phyloP scores from a whole-genome alignment of 2,113 vertebrate species.

The Engraulis encrasicolus region DNA sequence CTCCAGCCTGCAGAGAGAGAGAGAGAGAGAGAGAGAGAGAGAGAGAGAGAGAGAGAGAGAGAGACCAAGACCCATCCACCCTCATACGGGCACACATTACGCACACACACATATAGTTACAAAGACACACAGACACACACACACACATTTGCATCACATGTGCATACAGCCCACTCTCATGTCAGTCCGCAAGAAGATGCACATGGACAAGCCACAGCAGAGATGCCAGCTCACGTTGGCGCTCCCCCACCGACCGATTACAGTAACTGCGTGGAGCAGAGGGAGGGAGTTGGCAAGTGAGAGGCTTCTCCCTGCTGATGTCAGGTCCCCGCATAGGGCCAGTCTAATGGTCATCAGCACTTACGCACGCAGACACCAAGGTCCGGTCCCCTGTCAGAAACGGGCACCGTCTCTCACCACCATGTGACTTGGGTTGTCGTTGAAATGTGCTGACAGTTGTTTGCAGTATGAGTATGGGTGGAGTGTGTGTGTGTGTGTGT shows the following conservation, averaged over 20 bases:
- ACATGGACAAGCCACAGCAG: background rate
- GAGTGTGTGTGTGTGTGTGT: background rate
- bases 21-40: too few species aligned
- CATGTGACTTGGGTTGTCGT: too few species aligned
- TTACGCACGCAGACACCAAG: background rate
- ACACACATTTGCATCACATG: too few species aligned
- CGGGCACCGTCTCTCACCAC: background rate
- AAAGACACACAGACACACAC: background rate
- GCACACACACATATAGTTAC: too few species aligned
- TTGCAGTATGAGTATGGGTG: background rate
- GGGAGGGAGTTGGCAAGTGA: background rate
- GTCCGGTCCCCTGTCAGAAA: background rate
- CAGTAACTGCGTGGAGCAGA: background rate
- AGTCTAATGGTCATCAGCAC: background rate
- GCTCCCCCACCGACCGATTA: background rate
- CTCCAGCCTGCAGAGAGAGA: too few species aligned
- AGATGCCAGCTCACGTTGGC: slow-evolving; percentile 4
- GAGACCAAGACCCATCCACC: too few species aligned
- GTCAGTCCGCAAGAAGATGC: background rate
- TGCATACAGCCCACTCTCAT: background rate
- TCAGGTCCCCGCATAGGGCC: background rate
- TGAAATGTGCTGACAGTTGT: background rate
- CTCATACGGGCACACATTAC: too few species aligned
- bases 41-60: too few species aligned
- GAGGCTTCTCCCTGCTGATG: slow-evolving; percentile 3